Evolutionary conservation across 2,113 vertebrate species (phyloP).

Genomic region (Phyllostomus discolor): DNA sequence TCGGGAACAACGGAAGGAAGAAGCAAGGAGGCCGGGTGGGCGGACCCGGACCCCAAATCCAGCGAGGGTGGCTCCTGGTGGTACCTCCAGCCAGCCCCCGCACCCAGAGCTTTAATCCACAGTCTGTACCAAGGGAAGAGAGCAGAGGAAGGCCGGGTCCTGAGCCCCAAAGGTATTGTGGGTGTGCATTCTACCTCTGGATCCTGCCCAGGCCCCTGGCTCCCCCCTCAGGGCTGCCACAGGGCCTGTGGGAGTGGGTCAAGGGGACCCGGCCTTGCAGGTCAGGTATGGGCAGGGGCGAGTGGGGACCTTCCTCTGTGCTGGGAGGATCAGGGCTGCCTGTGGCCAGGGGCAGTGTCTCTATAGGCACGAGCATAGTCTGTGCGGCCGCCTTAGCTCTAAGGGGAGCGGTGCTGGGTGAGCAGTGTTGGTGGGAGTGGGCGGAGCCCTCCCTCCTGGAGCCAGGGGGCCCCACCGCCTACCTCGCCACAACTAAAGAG

Average conservation of each 20-base stretch:
- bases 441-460: neutral
- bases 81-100: conserved; percentile 42
- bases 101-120: conserved; percentile 69
- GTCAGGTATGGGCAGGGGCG: neutral
- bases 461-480: conserved; percentile 50
- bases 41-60: conserved; percentile 61
- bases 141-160: neutral
- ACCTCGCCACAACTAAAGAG: conserved; percentile 66
- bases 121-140: conserved; percentile 68
- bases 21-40: neutral
- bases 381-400: conserved; percentile 17
- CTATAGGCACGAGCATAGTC: conserved; percentile 25
- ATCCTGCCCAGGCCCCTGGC: neutral
- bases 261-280: neutral
- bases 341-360: neutral
- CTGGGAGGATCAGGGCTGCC: neutral
- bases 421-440: neutral
- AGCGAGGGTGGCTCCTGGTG: neutral
- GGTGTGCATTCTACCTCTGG: conserved; percentile 56
- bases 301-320: neutral
- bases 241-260: neutral
- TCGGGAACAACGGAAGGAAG: conserved; percentile 60
- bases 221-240: neutral
- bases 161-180: neutral
- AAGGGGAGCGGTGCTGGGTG: neutral